These are phyloP conservation scores for Arrhamphus sclerolepis DNA, from an alignment of 2,797 vertebrate genomes.

Conservation along the genomic window DNA sequence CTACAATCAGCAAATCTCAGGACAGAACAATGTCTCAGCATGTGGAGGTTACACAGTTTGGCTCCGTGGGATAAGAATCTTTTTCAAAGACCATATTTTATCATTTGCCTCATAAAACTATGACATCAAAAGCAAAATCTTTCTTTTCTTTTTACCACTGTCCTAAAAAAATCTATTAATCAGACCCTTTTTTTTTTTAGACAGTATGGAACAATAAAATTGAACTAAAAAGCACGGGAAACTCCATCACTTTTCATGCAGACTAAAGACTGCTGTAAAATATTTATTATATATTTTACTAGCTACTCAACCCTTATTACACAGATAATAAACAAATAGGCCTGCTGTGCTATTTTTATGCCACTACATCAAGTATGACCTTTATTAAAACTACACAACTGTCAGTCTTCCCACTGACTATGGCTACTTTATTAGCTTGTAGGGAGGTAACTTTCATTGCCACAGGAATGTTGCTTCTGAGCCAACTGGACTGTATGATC, in stretches of 20 bases:
- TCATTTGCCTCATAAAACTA: conserved; percentile 23
- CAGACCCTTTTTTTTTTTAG: too few species aligned
- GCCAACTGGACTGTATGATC: neutral
- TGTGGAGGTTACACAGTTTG: conserved; percentile 28
- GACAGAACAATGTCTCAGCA: conserved; percentile 43
- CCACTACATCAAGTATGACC: conserved; percentile 60
- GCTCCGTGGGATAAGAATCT: conserved; percentile 9
- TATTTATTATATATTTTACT: conserved; percentile 51
- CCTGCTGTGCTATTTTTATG: conserved; percentile 54
- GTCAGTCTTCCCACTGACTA: conserved; percentile 33
- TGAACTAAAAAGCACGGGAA: conserved; percentile 24
- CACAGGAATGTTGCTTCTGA: neutral
- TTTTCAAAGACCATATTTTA: conserved; percentile 29
- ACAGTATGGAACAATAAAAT: conserved; percentile 10
- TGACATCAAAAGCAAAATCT: conserved; percentile 15
- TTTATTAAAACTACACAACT: conserved; percentile 54
- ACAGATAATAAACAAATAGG: conserved; percentile 67
- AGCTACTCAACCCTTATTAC: conserved; percentile 56
- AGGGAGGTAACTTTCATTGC: neutral
- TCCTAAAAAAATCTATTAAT: too few species aligned
- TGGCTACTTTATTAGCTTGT: conserved; percentile 10
- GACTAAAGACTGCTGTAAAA: conserved; percentile 46
- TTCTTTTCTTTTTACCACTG: neutral
- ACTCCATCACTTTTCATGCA: conserved; percentile 31
- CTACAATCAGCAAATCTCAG: conserved; percentile 60